Evolutionary conservation across 2,888 invertebrate species (phyloP).

Genomic region (Deilephila porcellus): DNA sequence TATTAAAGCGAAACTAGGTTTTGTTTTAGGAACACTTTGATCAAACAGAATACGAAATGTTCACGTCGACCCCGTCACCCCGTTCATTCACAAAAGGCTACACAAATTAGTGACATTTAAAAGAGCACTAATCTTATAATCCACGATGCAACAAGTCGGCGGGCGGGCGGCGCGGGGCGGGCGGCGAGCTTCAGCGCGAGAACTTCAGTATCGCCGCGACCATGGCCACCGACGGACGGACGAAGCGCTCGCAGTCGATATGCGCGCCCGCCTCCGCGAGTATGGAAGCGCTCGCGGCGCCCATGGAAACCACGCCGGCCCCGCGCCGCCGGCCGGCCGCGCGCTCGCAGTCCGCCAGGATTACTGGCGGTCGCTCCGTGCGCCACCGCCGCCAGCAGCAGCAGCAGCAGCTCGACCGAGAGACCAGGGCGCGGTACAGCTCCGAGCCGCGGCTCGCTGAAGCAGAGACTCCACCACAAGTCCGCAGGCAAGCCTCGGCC

Average conservation of each 20-base stretch:
- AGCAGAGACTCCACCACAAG: conserved; percentile 87
- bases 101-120: conserved; percentile 66
- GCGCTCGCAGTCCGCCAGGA: conserved; percentile 90
- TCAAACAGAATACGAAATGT: conserved; percentile 3
- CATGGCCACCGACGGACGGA: conserved; percentile 87
- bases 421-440: conserved; percentile 85
- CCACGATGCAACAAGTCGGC: conserved; percentile 74
- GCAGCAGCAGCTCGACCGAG: conserved; percentile 78
- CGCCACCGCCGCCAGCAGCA: conserved; percentile 75
- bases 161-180: conserved; percentile 51
- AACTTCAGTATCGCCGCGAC: conserved; percentile 80
- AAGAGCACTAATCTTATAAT: conserved; percentile 65
- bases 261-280: conserved; percentile 88
- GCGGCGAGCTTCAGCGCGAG: conserved; percentile 34
- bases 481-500: conserved; percentile 86
- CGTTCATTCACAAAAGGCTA: conserved; percentile 47
- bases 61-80: conserved; percentile 8
- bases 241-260: conserved; percentile 90
- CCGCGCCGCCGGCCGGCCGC: conserved; percentile 88
- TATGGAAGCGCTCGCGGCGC: conserved; percentile 86
- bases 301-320: conserved; percentile 83
- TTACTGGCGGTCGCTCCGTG: conserved; percentile 87
- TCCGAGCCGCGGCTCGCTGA: conserved; percentile 88
- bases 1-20: neutral
- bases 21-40: neutral